These are phyloP conservation scores for Pristiophorus japonicus DNA, from an alignment of 2,113 vertebrate species.

Conservation along the genomic window DNA sequence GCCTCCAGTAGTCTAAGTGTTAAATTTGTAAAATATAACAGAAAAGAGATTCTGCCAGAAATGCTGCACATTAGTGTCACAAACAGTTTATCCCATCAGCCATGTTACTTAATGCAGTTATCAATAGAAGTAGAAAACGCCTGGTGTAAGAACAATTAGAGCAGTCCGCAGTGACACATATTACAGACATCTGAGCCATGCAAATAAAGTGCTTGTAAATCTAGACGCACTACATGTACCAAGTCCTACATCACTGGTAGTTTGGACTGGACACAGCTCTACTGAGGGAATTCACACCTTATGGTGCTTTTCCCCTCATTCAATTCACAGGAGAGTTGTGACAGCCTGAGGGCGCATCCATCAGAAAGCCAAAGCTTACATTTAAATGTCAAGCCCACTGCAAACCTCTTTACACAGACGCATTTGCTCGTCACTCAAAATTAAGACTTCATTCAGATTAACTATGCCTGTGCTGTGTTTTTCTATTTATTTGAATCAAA, in stretches of 20 bases:
- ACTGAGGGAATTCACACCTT: slow-evolving; percentile 39
- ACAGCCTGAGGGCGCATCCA: slow-evolving; percentile 45
- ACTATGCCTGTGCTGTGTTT: not conserved
- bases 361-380: slow-evolving; percentile 43
- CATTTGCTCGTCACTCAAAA: slow-evolving; percentile 34
- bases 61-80: accelerated
- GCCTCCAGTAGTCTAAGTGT: slow-evolving; percentile 34
- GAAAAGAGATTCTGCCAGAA: slow-evolving; percentile 33
- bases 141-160: slow-evolving; percentile 39
- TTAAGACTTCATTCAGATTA: slow-evolving; percentile 38
- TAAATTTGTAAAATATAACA: slow-evolving; percentile 33
- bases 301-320: slow-evolving; percentile 40
- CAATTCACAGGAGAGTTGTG: slow-evolving; percentile 43
- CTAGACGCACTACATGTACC: slow-evolving; percentile 19
- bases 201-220: slow-evolving; percentile 41
- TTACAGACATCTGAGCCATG: slow-evolving; percentile 38
- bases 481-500: slow-evolving; percentile 32
- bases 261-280: slow-evolving; percentile 28
- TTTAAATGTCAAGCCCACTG: slow-evolving; percentile 47
- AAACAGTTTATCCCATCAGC: slow-evolving; percentile 29
- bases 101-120: slow-evolving; percentile 39
- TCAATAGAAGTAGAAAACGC: slow-evolving; percentile 41
- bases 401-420: slow-evolving; percentile 33
- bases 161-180: slow-evolving; percentile 35
- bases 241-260: slow-evolving; percentile 33